These are phyloP conservation scores for Drosophila melanica DNA, from an alignment of 1,140 invertebrate genomes.

Conservation along the genomic window DNA sequence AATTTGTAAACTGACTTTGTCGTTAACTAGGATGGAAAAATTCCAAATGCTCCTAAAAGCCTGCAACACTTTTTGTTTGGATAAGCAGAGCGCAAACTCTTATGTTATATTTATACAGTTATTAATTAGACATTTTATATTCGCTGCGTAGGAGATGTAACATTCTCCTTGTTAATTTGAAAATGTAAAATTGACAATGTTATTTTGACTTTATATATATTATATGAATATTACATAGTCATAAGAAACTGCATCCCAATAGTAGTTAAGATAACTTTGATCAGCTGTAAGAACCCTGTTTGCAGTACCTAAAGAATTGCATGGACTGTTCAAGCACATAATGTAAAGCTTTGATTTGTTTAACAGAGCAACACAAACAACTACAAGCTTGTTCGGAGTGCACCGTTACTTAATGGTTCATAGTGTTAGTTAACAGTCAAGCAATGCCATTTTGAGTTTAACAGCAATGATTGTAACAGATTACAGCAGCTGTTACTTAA, in stretches of 20 bases:
- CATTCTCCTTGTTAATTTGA: no score
- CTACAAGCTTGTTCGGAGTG: background rate
- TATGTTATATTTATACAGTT: no score
- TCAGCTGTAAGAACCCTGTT: no score
- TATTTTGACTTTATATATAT: no score
- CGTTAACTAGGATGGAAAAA: background rate
- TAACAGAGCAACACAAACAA: background rate
- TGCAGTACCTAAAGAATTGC: background rate
- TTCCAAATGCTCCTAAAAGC: background rate
- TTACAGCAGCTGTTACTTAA: slow-evolving; percentile 1
- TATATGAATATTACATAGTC: no score
- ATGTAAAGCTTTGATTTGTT: background rate
- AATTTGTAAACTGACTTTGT: background rate
- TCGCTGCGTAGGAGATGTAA: no score
- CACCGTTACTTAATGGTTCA: no score
- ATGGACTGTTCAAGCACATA: background rate
- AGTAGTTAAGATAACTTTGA: no score
- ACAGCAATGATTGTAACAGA: background rate
- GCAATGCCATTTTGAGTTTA: slow-evolving; percentile 38
- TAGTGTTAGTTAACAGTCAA: background rate
- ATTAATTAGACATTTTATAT: no score
- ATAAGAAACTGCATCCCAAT: no score
- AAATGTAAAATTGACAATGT: no score
- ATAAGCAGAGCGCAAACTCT: no score
- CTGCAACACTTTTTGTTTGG: slow-evolving; percentile 16